Evolutionary conservation across 1,140 invertebrate species (phyloP), one percentile per base, ranked within the genome.

Genomic region (Hyphantria cunea): DNA sequence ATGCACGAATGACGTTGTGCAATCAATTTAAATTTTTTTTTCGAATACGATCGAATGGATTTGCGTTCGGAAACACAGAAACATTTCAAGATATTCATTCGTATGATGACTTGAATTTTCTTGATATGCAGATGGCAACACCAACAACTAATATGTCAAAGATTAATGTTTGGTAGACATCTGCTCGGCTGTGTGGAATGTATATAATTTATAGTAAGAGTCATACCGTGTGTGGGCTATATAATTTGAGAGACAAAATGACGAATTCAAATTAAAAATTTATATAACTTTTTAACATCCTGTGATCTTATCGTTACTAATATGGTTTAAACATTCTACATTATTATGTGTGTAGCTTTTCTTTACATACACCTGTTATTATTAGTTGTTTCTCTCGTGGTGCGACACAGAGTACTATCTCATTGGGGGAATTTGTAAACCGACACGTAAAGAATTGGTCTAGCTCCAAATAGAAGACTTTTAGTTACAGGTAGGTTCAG

Each of bases 31-130:
- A 74, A 70, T 72, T 75, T 80, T 78, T 44, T 75, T 80, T 78
- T 44, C 59, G 76, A 80, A 84, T 84, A 76, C 60, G 77, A 83
- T 82, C 83, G 75, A 82, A 83, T 83, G 82, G 72, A 80, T 77
- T 70, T 73, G 68, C 61, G 74, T 78, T 78, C 68, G 62, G 63
- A 77, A 76, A 80, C 25, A 49, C 68, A 72, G 68, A 76, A 60
- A 59, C 42, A 50, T 51, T 39, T 33, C 17, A 0, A 55, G 25
- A 44, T 37, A 53, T 53, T 39, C 14, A 11, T 41, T 17, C 33
- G 34, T 37, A 65, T 60, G 62, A 73, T 71, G 70, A 80, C 80
- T 77, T 70, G 65, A 55, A 60, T 56, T 66, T 64, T 39, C 17
- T 25, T 65, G 49, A 78, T 82, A 72, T 78, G 73, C 74, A 61